A percentile compares a stretch with the other conserved stretches of the same genome.
Conservation (phyloP, 2,888 invertebrate species). For the Ecliptopera silaceata region DNA sequence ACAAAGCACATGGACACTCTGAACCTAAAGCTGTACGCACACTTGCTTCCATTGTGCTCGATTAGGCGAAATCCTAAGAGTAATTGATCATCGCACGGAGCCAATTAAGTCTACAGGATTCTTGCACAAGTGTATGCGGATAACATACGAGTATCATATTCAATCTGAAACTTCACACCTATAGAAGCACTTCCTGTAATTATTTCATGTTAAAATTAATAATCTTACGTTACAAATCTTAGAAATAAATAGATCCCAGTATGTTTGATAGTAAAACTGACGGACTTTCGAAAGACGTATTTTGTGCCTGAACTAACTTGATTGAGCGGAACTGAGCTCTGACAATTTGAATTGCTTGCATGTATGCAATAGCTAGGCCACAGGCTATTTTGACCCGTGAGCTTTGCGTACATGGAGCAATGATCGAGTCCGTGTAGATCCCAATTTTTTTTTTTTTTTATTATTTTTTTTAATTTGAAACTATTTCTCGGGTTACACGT, state of each 20-base stretch:
- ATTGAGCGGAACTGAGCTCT: background rate
- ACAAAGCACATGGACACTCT: conserved; percentile 24
- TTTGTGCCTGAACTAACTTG: background rate
- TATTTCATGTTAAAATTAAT: no score
- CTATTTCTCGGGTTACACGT: no score
- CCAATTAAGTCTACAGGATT: background rate
- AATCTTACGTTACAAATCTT: no score
- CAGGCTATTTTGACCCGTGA: background rate
- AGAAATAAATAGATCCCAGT: no score
- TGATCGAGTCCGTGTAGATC: background rate
- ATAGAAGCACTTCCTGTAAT: no score
- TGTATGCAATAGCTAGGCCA: background rate
- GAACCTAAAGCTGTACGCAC: conserved; percentile 15
- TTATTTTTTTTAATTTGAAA: no score
- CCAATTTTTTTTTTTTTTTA: no score
- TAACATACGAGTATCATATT: no score
- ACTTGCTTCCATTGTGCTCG: conserved; percentile 1
- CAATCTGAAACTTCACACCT: no score
- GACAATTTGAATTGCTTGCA: background rate
- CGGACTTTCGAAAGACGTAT: background rate
- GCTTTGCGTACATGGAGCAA: background rate
- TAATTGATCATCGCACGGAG: background rate
- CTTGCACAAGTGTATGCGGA: background rate
- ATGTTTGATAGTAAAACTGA: no score
- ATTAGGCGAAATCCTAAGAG: background rate